These are phyloP conservation scores for Desoria tigrina DNA, from an alignment of 2,888 invertebrate species.

Conservation along the genomic window DNA sequence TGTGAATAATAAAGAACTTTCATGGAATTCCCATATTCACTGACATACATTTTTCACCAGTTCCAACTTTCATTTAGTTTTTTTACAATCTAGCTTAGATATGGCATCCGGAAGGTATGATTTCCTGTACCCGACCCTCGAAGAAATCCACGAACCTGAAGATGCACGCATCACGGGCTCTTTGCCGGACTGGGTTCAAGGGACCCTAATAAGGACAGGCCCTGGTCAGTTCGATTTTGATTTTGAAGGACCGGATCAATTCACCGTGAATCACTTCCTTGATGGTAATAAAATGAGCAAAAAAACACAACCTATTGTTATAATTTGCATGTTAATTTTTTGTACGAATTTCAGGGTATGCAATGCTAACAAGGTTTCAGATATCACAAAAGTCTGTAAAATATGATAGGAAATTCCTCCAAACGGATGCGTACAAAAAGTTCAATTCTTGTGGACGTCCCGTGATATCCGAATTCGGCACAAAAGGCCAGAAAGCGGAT, in stretches of 20 bases:
- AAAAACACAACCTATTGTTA: too few species aligned
- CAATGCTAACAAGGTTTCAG: conserved; percentile 37
- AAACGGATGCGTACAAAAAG: conserved; percentile 59
- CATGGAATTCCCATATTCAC: too few species aligned
- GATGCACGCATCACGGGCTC: conserved; percentile 29
- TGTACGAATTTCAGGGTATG: conserved; percentile 30
- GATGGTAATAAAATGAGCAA: conserved; percentile 40
- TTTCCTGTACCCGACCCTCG: conserved; percentile 41
- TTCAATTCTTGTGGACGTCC: conserved; percentile 58
- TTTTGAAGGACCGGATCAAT: too few species aligned
- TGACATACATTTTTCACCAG: too few species aligned
- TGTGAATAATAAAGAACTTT: too few species aligned
- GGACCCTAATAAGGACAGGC: conserved; percentile 39
- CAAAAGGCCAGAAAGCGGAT: conserved; percentile 56
- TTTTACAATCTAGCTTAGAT: too few species aligned
- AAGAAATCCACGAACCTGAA: conserved; percentile 36
- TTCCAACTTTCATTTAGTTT: too few species aligned
- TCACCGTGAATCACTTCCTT: conserved; percentile 33
- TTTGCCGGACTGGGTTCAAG: conserved; percentile 31
- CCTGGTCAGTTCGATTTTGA: conserved; percentile 17
- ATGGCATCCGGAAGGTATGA: conserved; percentile 15
- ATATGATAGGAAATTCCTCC: conserved; percentile 56
- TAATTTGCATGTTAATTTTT: too few species aligned
- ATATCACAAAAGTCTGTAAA: conserved; percentile 29
- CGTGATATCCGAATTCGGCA: conserved; percentile 60